A percentile compares a stretch with the other conserved stretches of the same genome.
Evolutionary conservation across 2,797 vertebrate genomes (phyloP).

Genomic region (Gambelia wislizenii): DNA sequence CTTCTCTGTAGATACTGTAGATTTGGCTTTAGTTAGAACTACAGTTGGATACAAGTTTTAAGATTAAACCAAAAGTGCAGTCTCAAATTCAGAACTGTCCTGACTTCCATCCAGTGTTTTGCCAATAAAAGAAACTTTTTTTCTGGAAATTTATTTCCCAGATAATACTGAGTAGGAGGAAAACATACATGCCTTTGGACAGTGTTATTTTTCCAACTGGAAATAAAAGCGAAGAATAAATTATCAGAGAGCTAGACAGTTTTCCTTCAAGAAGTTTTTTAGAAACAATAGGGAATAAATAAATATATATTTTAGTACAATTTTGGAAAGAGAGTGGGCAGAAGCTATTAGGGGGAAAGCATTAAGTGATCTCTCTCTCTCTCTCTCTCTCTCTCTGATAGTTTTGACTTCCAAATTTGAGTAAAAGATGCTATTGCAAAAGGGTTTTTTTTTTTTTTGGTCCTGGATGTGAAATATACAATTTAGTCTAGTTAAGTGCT

Average conservation of each 20-base stretch:
- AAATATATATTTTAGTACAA: neutral
- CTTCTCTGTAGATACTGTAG: too few species aligned
- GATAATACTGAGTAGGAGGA: neutral
- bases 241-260: neutral
- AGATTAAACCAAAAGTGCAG: neutral
- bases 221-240: neutral
- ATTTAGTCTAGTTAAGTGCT: constrained; percentile 49
- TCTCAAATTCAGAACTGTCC: neutral
- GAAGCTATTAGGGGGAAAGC: neutral
- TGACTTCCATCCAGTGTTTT: neutral
- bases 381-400: neutral
- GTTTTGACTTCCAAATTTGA: constrained; percentile 40
- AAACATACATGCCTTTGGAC: too few species aligned
- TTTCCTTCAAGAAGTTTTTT: neutral
- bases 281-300: constrained; percentile 4
- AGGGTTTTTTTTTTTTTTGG: constrained; percentile 12
- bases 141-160: neutral
- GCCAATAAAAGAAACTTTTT: neutral
- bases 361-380: neutral
- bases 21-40: too few species aligned
- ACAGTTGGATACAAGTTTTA: neutral
- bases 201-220: neutral
- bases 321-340: neutral
- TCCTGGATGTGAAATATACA: constrained; percentile 44
- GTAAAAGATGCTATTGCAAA: constrained; percentile 35